A percentile compares a stretch with the other conserved stretches of the same genome.
Conservation (phyloP, 2,113 vertebrate genomes). For the Tupaia chinensis region DNA sequence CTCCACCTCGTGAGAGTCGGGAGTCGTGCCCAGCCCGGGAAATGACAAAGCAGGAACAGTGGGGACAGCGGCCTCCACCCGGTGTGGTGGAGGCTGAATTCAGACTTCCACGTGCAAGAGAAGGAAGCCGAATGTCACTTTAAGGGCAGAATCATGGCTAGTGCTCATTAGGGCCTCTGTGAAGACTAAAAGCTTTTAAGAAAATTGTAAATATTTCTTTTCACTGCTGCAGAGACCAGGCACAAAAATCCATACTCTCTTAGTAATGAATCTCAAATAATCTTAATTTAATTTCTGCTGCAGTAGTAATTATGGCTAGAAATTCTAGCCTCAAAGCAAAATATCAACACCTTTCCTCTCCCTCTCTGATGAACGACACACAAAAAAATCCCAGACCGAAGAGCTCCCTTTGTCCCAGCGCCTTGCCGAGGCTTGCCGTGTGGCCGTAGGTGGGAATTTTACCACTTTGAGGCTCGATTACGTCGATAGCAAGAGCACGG, state of each 20-base stretch:
- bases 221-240: neutral
- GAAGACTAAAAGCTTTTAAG: constrained; percentile 56
- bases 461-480: neutral
- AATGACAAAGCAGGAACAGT: too few relatives aligned
- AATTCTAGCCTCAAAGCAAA: constrained; percentile 41
- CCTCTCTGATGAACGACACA: neutral
- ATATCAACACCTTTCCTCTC: neutral
- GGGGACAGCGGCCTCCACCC: neutral
- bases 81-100: neutral
- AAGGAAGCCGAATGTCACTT: constrained; percentile 18
- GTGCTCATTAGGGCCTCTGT: constrained; percentile 5
- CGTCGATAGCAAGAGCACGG: neutral
- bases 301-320: neutral
- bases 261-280: constrained; percentile 29
- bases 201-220: constrained; percentile 55
- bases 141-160: constrained; percentile 26
- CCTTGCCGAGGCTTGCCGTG: neutral
- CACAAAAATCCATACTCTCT: neutral
- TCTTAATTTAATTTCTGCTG: constrained; percentile 21
- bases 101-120: neutral
- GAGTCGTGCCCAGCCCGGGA: too few relatives aligned
- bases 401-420: too few relatives aligned
- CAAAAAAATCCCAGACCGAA: neutral
- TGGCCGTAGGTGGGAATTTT: too few relatives aligned
- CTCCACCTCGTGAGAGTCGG: too few relatives aligned